Evolutionary conservation across 1,140 invertebrate genomes (phyloP).

Genomic region (Danaus plexippus): DNA sequence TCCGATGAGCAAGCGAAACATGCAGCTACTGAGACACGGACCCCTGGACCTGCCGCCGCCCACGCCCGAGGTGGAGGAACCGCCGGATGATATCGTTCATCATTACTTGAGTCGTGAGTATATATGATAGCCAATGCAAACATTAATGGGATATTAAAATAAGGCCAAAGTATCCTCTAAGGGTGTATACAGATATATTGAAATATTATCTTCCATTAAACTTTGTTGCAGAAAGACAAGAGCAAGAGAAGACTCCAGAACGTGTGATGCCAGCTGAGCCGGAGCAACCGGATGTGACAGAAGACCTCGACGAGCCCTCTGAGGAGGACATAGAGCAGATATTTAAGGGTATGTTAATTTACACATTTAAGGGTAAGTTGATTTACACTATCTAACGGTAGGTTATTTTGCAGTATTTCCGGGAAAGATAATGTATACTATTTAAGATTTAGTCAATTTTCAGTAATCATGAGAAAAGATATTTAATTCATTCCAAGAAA

Average conservation of each 20-base stretch:
- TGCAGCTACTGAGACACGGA: conserved; percentile 47
- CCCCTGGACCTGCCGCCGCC: conserved; percentile 49
- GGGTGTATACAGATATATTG: too few relatives aligned
- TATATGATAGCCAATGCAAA: conserved; percentile 2
- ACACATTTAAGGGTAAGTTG: too few relatives aligned
- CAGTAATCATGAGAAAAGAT: too few relatives aligned
- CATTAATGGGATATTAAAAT: neutral
- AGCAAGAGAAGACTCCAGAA: conserved; percentile 34
- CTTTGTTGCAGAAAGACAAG: too few relatives aligned
- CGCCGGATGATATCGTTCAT: conserved; percentile 49
- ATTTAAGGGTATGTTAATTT: conserved; percentile 45
- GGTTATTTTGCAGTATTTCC: neutral
- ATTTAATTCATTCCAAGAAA: too few relatives aligned
- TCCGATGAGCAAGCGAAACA: conserved; percentile 60
- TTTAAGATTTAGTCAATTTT: conserved; percentile 42
- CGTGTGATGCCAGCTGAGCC: conserved; percentile 12
- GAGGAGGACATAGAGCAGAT: conserved; percentile 63
- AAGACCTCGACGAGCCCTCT: conserved; percentile 44
- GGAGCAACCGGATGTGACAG: conserved; percentile 37
- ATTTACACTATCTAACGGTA: conserved; percentile 58
- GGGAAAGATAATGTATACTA: conserved; percentile 47
- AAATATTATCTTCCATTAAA: too few relatives aligned
- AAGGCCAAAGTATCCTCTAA: neutral
- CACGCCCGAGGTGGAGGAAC: conserved; percentile 24
- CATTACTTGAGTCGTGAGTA: conserved; percentile 58